Evolutionary conservation across 2,113 vertebrate genomes (phyloP).

Genomic region (Colinus virginianus): DNA sequence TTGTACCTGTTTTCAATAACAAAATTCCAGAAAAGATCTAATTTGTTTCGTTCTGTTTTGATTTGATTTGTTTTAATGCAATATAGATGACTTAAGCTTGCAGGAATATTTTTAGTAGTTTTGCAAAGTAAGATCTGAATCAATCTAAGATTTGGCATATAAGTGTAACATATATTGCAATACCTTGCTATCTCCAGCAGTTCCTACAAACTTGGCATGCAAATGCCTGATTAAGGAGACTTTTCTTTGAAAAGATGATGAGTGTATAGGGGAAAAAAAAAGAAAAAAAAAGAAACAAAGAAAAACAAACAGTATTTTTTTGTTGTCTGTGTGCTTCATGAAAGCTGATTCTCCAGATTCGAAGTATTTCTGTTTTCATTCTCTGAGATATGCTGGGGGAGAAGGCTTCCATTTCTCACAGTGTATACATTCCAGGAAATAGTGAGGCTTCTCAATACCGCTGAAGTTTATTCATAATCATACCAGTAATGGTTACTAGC

Average conservation of each 20-base stretch:
- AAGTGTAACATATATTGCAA: neutral
- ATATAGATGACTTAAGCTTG: neutral
- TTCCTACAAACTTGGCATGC: neutral
- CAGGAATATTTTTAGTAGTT: neutral
- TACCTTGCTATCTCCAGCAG: neutral
- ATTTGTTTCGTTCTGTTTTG: neutral
- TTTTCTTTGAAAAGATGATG: neutral
- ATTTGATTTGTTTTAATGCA: neutral
- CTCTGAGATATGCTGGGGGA: neutral
- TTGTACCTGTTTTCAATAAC: neutral
- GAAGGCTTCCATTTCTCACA: neutral
- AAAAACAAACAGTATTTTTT: neutral
- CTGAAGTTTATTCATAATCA: neutral
- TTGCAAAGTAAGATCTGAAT: neutral
- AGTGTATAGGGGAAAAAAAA: neutral
- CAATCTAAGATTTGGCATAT: neutral
- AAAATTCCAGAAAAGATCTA: neutral
- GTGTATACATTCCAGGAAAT: neutral
- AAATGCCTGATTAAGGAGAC: neutral
- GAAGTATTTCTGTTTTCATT: neutral
- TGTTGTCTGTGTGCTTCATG: neutral
- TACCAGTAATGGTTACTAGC: neutral
- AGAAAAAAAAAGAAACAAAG: neutral
- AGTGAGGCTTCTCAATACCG: neutral
- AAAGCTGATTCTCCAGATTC: neutral